Conservation (phyloP, 1,140 invertebrate genomes). For the Vollenhovia emeryi region DNA sequence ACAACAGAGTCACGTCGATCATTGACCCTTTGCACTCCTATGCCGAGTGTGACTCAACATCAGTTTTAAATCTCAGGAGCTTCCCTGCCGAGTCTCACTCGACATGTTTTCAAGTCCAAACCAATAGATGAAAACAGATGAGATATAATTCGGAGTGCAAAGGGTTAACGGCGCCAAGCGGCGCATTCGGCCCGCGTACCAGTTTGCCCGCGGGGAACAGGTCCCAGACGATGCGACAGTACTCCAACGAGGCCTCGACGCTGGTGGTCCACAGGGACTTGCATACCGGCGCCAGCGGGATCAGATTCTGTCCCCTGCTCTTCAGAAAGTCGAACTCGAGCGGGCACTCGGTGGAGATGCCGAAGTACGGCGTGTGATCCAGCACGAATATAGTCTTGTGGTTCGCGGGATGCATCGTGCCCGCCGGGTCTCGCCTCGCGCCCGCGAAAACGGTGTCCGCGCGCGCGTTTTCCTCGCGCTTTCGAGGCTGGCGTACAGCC, state of each 20-base stretch:
- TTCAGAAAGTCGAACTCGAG: slow-evolving; percentile 96
- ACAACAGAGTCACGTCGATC: too few species aligned
- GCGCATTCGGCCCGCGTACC: slow-evolving; percentile 84
- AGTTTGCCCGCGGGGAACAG: slow-evolving; percentile 95
- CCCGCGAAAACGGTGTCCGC: background rate
- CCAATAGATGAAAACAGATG: too few species aligned
- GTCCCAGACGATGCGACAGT: slow-evolving; percentile 98
- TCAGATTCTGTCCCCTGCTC: slow-evolving; percentile 88
- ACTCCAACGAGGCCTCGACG: slow-evolving; percentile 97
- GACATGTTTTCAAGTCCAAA: too few species aligned
- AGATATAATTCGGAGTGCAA: too few species aligned
- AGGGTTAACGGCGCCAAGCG: slow-evolving; percentile 12
- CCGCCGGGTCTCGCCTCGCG: too few species aligned
- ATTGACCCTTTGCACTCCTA: too few species aligned
- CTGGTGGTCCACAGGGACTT: slow-evolving; percentile 98
- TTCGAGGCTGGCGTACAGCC: background rate
- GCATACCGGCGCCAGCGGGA: slow-evolving; percentile 91
- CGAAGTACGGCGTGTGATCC: slow-evolving; percentile 96
- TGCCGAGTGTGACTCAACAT: too few species aligned
- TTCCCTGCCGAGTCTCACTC: too few species aligned
- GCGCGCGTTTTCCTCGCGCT: background rate
- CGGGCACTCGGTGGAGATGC: slow-evolving; percentile 93
- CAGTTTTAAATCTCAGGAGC: too few species aligned
- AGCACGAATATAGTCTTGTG: slow-evolving; percentile 98
- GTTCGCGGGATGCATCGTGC: slow-evolving; percentile 88